phyloP scores from a whole-genome alignment of 1,140 invertebrate genomes.

The Geopemphigus sp. region DNA sequence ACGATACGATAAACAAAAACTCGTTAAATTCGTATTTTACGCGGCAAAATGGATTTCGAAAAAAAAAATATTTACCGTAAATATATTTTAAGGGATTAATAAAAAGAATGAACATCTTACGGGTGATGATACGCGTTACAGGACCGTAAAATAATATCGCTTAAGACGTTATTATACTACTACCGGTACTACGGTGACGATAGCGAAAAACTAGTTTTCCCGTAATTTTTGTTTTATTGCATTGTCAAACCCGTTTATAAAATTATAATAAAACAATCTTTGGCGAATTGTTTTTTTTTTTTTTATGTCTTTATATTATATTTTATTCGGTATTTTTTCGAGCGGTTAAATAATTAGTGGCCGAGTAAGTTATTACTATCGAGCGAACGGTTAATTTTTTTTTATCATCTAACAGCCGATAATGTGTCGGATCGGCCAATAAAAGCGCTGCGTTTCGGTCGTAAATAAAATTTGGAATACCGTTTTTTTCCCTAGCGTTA shows the following conservation, averaged over 20 bases:
- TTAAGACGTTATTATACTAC: constrained; percentile 17
- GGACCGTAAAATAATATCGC: background rate
- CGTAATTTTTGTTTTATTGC: constrained; percentile 17
- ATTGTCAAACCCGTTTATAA: constrained; percentile 23
- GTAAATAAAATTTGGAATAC: background rate
- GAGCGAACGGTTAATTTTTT: constrained; percentile 15
- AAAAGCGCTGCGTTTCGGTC: background rate
- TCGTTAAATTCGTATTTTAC: no score
- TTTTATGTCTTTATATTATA: constrained; percentile 12
- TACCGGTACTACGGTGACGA: background rate
- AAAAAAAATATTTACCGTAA: background rate
- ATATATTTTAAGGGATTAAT: background rate
- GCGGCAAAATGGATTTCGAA: no score
- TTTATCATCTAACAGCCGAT: constrained; percentile 4
- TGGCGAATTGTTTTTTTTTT: constrained; percentile 21
- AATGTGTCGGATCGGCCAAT: background rate
- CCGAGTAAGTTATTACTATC: constrained; percentile 22
- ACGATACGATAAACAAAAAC: no score
- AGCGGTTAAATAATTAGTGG: background rate
- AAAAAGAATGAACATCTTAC: background rate
- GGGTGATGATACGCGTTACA: background rate
- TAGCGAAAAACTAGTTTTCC: constrained; percentile 26
- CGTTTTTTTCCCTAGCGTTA: background rate
- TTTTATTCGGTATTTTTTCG: background rate
- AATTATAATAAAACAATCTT: constrained; percentile 1